These are phyloP conservation scores for Brenthis hecate DNA, from an alignment of 2,888 invertebrate species.

Conservation along the genomic window DNA sequence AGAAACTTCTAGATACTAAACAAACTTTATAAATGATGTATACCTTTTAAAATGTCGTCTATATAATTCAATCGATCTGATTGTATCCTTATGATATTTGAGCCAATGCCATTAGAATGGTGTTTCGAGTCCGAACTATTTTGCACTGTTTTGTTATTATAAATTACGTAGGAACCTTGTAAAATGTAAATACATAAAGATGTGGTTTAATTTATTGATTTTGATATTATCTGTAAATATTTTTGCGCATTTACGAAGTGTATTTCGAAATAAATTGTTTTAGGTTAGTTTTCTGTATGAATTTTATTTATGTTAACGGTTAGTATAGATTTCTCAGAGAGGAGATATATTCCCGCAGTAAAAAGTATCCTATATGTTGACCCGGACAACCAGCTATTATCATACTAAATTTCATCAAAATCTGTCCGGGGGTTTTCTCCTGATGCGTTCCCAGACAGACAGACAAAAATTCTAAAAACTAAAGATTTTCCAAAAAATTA, in stretches of 20 bases:
- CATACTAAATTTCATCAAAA: too few species aligned
- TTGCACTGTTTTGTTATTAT: conserved; percentile 29
- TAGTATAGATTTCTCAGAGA: too few species aligned
- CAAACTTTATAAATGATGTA: background rate
- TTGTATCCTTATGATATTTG: conserved; percentile 48
- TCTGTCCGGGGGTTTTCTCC: too few species aligned
- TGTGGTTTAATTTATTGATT: conserved; percentile 23
- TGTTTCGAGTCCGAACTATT: conserved; percentile 43
- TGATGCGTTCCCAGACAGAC: too few species aligned
- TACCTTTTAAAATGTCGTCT: background rate
- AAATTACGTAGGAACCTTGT: conserved; percentile 31
- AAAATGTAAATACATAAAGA: conserved; percentile 23
- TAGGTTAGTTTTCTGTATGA: too few species aligned
- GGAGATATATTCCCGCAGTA: too few species aligned
- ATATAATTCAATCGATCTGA: conserved; percentile 13
- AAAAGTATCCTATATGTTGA: too few species aligned
- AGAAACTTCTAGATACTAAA: background rate
- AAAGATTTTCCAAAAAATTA: too few species aligned
- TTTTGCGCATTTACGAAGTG: background rate
- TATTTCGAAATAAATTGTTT: background rate
- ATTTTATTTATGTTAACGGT: too few species aligned
- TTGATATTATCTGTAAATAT: conserved; percentile 12
- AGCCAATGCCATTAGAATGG: conserved; percentile 62
- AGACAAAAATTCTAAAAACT: too few species aligned
- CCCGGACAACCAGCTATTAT: too few species aligned